Base-by-base conservation (phyloP, 64 coral and sea anemone species). In the Stylophora pistillata region DNA sequence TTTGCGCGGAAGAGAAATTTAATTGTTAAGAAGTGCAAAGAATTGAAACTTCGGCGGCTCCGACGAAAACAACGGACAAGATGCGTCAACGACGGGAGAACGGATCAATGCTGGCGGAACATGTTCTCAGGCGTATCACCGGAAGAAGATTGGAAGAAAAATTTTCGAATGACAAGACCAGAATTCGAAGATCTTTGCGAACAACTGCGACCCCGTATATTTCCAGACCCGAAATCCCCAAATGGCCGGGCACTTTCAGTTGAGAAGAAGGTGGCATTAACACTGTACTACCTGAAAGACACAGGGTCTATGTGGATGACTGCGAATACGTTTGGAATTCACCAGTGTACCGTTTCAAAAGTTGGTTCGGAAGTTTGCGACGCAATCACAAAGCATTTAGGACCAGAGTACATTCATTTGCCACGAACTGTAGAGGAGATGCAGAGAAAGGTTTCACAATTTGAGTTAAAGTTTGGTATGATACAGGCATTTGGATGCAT, bases 291-390 rank as follows among this genome's bases (percentile, higher is more conserved):
- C 21, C 52, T 89, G 17, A 89, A 58, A 78, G 87, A 89, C 47
- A 58, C 14, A 55, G 87, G 87, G 23, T 78, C 73, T 14, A 25
- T 89, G 47, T 53, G 74, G 23, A 89, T 89, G 87, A 89, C 73
- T 28, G 87, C 61, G 10, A 89, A 89, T 89, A 70, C 74, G 31
- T 89, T 89, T 63, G 87, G 61, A 59, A 89, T 89, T 64, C 26
- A 30, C 20, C 33, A 62, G 53, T 66, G 1, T 15, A 89, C 87
- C 13, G 58, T 79, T 53, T 89, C 75, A 25, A 53, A 65, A 10
- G 16, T 70, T 17, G 41, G 78, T 26, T 26, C 9, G 15, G 34
- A 69, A 78, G 77, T 89, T 6, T 89, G 77, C 88, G 76, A 81
- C 11, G 52, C 53, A 23, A 89, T 89, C 15, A 88, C 56, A 52